Base-by-base conservation (phyloP, 2,113 vertebrate genomes). In the Callaeas wilsoni region DNA sequence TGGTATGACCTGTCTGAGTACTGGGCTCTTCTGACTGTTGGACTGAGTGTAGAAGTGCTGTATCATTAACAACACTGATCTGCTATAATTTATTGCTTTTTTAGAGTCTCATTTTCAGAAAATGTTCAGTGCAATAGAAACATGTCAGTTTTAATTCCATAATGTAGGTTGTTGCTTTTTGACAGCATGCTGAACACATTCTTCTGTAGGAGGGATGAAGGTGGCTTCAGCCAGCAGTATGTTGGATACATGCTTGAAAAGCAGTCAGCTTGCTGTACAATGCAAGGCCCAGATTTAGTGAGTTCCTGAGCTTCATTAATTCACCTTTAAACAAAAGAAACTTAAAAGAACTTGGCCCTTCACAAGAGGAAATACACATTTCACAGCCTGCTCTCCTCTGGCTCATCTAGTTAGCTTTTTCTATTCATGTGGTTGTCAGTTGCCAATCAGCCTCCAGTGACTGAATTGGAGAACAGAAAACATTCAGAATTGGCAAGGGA, bases 401-500 rank as follows among this genome's bases (percentile, higher is more conserved):
- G 88, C 95, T 91, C 47, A 64, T 95, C 80, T 79, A 82, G 71
- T 83, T 75, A 88, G 62, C 62, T 92, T 92, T 96, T 96, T 65
- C 80, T 95, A 3, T 92, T 89, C 49, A 32, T 93, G 69, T 89
- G 39, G 77, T 86, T 93, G 84, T 96, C 90, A 88, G 82, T 92
- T 96, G 93, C 95, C 95, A 93, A 2, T 96, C 88, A 95, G 74
- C 80, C 87, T 95, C 79, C 63, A 85, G 63, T 87, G 75, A 85
- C 39, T 94, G 91, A 94, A 84, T 15, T 83, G 74, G 92, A 89
- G 89, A 95, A 89, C 44, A 90, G 76, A 95, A 89, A 96, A 83
- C 84, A 89, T 91, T 70, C 79, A 71, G 37, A 95, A 94, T 81
- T 96, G 93, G 88, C 94, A 94, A 94, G 86, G 87, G 80, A 84